Evolutionary conservation across 2,797 vertebrate species (phyloP), one percentile per base, ranked within the genome.

Genomic region (Galago senegalensis): DNA sequence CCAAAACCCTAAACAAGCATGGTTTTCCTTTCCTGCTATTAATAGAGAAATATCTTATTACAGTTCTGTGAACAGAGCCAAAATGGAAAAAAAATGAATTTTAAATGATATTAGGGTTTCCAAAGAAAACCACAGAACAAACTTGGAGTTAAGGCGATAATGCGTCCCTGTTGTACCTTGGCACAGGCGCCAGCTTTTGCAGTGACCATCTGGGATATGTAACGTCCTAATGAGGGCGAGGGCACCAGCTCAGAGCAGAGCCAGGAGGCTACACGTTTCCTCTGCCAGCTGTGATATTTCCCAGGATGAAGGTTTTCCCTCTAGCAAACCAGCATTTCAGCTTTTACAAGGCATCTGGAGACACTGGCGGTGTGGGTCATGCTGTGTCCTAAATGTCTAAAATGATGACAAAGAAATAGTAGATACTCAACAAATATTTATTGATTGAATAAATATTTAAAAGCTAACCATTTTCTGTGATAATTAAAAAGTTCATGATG

Each of bases 111-210:
- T 76, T 92, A 94, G 58, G 53, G 58, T 97, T 97, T 98, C 96
- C 95, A 97, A 92, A 96, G 94, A 97, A 97, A 97, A 96, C 95
- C 95, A 97, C 87, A 94, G 93, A 97, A 93, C 93, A 96, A 95
- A 97, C 92, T 96, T 90, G 12, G 69, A 97, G 75, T 93, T 73
- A 94, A 96, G 96, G 95, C 2, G 75, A 97, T 97, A 97, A 96
- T 96, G 76, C 90, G 87, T 93, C 87, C 87, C 70, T 73, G 87
- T 96, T 96, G 79, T 81, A 93, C 82, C 89, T 37, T 96, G 94
- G 92, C 93, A 67, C 21, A 75, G 20, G n/a, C 82, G 91, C 88
- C 81, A 86, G 72, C 60, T 89, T 95, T 43, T 91, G 82, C 87
- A 87, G 60, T 61, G 91, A 90, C 81, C 94, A 86, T 95, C 84